Evolutionary conservation across 2,888 invertebrate species (phyloP).

Genomic region (Pterostichus madidus): DNA sequence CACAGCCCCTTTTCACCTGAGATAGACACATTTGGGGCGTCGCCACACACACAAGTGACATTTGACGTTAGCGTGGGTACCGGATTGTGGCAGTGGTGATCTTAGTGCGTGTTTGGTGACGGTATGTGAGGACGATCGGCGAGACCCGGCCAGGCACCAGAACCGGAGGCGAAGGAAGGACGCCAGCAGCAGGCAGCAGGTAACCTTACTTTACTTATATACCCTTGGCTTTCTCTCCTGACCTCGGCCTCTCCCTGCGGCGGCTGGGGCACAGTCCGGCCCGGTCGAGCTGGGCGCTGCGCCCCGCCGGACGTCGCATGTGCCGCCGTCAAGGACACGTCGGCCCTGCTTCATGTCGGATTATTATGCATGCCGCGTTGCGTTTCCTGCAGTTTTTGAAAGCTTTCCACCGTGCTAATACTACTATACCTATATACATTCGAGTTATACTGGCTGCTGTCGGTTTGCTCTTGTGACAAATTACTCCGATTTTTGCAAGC

Average conservation of each 20-base stretch:
- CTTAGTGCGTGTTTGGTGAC: constrained; percentile 64
- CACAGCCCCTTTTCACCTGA: constrained; percentile 67
- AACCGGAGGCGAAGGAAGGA: constrained; percentile 28
- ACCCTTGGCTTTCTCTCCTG: background rate
- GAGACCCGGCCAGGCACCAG: constrained; percentile 58
- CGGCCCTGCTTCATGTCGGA: constrained; percentile 31
- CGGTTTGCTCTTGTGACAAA: constrained; percentile 28
- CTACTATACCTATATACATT: constrained; percentile 10
- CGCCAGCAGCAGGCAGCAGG: constrained; percentile 42
- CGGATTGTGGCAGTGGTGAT: constrained; percentile 66
- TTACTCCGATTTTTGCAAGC: constrained; percentile 22
- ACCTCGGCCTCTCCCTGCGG: background rate
- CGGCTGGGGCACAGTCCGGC: constrained; percentile 1
- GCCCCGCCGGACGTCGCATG: constrained; percentile 23
- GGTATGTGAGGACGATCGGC: constrained; percentile 58
- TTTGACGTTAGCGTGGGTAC: constrained; percentile 63
- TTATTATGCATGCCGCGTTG: constrained; percentile 45
- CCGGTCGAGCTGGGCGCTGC: constrained; percentile 7
- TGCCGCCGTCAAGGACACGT: constrained; percentile 42
- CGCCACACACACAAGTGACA: constrained; percentile 66
- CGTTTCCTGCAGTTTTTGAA: constrained; percentile 46
- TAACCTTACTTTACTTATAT: constrained; percentile 43
- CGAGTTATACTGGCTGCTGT: constrained; percentile 17
- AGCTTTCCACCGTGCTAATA: constrained; percentile 2
- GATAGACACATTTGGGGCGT: constrained; percentile 67